phyloP scores from a whole-genome alignment of 1,140 invertebrate species.

The Lanistes nyassanus region DNA sequence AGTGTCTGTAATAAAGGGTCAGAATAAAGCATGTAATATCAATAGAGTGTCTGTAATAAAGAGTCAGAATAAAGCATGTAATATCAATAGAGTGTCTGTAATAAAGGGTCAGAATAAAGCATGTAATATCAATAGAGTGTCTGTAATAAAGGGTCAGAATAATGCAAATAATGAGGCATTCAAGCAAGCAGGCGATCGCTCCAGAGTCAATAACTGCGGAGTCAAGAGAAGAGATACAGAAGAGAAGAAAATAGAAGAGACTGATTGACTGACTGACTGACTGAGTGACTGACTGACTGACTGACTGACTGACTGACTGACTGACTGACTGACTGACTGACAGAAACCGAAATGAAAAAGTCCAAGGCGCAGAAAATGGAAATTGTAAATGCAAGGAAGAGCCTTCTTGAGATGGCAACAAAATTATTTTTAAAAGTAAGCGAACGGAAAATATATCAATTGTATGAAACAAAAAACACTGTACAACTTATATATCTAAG shows the following conservation, averaged over 20 bases:
- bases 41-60: not conserved
- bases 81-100: not conserved
- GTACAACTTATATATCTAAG: no score
- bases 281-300: not conserved
- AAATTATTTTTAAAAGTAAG: no score
- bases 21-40: not conserved
- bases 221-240: not conserved
- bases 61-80: not conserved
- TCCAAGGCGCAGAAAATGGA: no score
- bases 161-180: not conserved
- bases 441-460: no score
- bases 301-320: no score
- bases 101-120: not conserved
- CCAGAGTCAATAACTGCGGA: not conserved
- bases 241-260: not conserved
- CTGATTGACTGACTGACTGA: not conserved
- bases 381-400: no score
- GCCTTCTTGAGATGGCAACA: no score
- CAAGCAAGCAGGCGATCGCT: not conserved
- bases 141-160: not conserved
- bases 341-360: not conserved
- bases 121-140: not conserved
- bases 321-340: not conserved
- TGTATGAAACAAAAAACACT: no score
- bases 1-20: not conserved